Evolutionary conservation across 1,140 invertebrate species (phyloP).

Genomic region (Pogonognathellus flavescens): DNA sequence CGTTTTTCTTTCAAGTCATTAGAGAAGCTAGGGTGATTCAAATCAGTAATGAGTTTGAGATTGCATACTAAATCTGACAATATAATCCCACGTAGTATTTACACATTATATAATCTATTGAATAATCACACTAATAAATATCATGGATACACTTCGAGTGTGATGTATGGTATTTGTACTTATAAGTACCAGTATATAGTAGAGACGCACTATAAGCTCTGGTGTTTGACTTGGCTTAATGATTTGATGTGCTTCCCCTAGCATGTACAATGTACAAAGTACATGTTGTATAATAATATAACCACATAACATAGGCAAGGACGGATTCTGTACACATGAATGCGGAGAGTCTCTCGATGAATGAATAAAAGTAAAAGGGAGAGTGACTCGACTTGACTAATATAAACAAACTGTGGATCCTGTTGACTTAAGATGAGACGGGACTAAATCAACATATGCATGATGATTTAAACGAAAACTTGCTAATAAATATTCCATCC

Average conservation of each 20-base stretch:
- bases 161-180: background rate
- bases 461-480: slow-evolving; percentile 46
- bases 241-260: slow-evolving; percentile 13
- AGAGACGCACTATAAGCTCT: background rate
- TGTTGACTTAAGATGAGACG: slow-evolving; percentile 41
- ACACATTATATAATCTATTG: slow-evolving; percentile 44
- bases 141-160: background rate
- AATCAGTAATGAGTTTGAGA: slow-evolving; percentile 26
- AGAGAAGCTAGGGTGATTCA: background rate
- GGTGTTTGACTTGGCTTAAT: background rate
- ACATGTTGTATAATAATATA: no score
- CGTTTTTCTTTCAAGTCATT: background rate
- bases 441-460: slow-evolving; percentile 43
- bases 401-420: slow-evolving; percentile 45
- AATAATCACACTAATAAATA: slow-evolving; percentile 14
- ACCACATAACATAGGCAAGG: no score
- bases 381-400: slow-evolving; percentile 14
- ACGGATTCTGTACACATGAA: background rate
- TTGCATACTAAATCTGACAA: background rate
- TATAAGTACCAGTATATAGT: background rate
- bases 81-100: slow-evolving; percentile 30
- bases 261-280: background rate
- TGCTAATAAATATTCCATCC: slow-evolving; percentile 45
- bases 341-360: background rate
- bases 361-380: slow-evolving; percentile 26